phyloP scores from a whole-genome alignment of 1,140 invertebrate genomes.

The Drosophila bifasciata region DNA sequence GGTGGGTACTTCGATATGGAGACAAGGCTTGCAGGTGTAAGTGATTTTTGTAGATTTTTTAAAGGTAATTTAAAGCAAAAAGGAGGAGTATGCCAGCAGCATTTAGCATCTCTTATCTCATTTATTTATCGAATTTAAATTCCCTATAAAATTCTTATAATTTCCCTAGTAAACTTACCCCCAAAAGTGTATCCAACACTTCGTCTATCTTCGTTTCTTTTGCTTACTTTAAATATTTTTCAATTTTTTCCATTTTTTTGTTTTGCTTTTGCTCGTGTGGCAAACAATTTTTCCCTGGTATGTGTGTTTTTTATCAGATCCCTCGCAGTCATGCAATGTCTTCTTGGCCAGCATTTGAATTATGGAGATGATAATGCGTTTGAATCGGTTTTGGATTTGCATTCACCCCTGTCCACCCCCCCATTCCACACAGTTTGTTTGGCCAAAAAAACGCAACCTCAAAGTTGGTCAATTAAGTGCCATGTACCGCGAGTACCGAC shows the following conservation, averaged over 20 bases:
- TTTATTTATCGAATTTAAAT: too few relatives aligned
- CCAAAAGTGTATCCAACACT: too few relatives aligned
- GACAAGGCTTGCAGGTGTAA: too few relatives aligned
- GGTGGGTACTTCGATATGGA: too few relatives aligned
- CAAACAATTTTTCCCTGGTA: constrained; percentile 65
- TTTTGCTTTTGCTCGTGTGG: constrained; percentile 49
- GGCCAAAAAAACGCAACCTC: constrained; percentile 42
- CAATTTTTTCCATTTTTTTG: constrained; percentile 4
- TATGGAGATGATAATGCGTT: constrained; percentile 83
- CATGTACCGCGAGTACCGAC: constrained; percentile 51
- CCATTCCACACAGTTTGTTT: background rate
- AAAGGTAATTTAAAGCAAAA: too few relatives aligned
- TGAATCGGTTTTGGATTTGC: constrained; percentile 51
- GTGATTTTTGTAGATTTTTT: too few relatives aligned
- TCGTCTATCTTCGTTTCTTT: too few relatives aligned
- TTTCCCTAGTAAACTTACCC: too few relatives aligned
- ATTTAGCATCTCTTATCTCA: too few relatives aligned
- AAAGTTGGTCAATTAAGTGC: constrained; percentile 69
- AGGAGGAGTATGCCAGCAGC: too few relatives aligned
- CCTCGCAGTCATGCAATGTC: constrained; percentile 77
- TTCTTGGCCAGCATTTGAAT: constrained; percentile 72
- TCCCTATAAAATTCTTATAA: too few relatives aligned
- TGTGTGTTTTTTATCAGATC: constrained; percentile 78
- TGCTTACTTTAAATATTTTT: too few relatives aligned
- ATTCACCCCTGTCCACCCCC: constrained; percentile 9